Percentiles rank a stretch among this genome's conserved stretches.
phyloP scores from a whole-genome alignment of 2,113 vertebrate genomes.

The Emydura subglobosa region DNA sequence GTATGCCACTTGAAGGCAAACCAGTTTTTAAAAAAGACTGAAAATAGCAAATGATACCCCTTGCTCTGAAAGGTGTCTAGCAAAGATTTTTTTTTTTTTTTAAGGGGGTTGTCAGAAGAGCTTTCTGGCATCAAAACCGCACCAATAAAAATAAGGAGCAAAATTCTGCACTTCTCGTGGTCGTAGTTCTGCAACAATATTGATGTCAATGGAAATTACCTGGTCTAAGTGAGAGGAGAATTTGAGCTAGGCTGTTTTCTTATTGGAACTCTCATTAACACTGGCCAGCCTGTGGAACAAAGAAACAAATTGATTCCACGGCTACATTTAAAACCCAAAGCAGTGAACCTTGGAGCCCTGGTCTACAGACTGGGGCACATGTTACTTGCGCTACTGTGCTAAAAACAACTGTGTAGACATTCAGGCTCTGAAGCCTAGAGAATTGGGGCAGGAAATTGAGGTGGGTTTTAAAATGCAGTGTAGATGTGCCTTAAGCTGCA shows the following conservation, averaged over 20 bases:
- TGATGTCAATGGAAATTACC: background rate
- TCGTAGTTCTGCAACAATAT: rapidly evolving
- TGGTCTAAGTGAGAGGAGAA: background rate
- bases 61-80: background rate
- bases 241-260: background rate
- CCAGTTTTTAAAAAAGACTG: background rate
- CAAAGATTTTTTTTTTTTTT: background rate
- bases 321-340: background rate
- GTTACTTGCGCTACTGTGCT: background rate
- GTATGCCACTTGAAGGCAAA: background rate
- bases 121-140: rapidly evolving
- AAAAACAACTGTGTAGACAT: background rate
- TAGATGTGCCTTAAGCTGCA: background rate
- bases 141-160: rapidly evolving
- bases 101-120: rapidly evolving
- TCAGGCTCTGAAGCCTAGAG: background rate
- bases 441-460: background rate
- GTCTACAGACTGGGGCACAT: background rate
- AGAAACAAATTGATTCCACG: background rate
- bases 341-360: background rate
- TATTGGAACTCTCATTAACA: background rate
- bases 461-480: background rate
- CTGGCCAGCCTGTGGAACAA: background rate
- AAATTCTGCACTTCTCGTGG: rapidly evolving
- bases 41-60: background rate